These are phyloP conservation scores for Amiota communis DNA, from an alignment of 2,888 invertebrate genomes.

Conservation along the genomic window DNA sequence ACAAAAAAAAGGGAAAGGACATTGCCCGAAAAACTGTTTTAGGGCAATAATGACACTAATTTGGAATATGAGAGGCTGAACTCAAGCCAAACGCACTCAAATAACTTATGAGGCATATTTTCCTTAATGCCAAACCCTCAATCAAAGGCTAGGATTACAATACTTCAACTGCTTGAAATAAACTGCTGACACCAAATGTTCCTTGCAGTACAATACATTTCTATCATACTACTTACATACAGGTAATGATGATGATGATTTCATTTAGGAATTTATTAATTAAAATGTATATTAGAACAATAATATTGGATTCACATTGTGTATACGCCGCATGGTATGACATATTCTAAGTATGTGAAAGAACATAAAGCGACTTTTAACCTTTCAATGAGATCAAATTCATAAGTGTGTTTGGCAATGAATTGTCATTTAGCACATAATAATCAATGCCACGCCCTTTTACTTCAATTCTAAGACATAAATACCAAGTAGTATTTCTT, in stretches of 20 bases:
- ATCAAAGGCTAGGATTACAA: no score
- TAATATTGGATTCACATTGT: constrained; percentile 37
- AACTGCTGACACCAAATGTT: no score
- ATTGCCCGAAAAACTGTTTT: constrained; percentile 43
- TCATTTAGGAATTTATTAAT: constrained; percentile 65
- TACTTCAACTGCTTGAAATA: no score
- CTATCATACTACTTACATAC: constrained; percentile 5
- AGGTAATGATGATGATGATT: constrained; percentile 62
- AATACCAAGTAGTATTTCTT: no score
- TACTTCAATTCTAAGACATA: no score
- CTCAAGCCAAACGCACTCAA: constrained; percentile 41
- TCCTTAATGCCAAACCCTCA: constrained; percentile 40
- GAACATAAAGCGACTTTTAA: no score
- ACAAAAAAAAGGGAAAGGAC: constrained; percentile 13
- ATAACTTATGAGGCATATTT: constrained; percentile 64
- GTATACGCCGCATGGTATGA: constrained; percentile 48
- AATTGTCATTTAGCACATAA: no score
- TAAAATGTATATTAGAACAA: constrained; percentile 46
- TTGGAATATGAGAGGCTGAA: constrained; percentile 39
- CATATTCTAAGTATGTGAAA: no score
- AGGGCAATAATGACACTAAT: constrained; percentile 59
- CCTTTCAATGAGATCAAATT: no score
- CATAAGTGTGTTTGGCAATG: no score
- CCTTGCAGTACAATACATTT: no score
- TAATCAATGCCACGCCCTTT: no score